Percentiles rank a stretch among this genome's conserved stretches.
Conservation (phyloP, 2,888 invertebrate species). For the Hydroisotoma schaefferi region DNA sequence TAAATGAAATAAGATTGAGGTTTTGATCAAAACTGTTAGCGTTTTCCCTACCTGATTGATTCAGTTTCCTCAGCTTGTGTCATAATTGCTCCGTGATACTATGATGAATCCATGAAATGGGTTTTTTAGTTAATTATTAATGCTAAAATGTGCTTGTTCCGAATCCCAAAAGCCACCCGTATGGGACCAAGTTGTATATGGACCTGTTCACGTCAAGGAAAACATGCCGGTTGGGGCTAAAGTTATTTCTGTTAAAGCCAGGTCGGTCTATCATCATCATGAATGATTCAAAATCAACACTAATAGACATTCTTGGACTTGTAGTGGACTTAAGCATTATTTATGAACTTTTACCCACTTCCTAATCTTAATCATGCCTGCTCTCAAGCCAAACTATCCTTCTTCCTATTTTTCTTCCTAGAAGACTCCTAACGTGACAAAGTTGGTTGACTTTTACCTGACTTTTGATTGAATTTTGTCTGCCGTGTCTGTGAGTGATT, state of each 20-base stretch:
- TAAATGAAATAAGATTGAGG: too few species aligned
- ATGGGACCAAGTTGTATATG: conserved; percentile 94
- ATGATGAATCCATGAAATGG: too few species aligned
- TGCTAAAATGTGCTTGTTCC: conserved; percentile 5
- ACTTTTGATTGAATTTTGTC: conserved; percentile 9
- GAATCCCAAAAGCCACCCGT: conserved; percentile 59
- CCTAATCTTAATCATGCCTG: too few species aligned
- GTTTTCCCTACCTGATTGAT: too few species aligned
- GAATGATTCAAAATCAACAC: neutral
- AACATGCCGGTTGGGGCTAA: conserved; percentile 96
- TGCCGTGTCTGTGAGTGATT: conserved; percentile 25
- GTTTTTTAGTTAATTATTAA: too few species aligned
- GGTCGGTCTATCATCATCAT: conserved; percentile 65
- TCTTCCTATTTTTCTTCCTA: too few species aligned
- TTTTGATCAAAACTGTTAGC: too few species aligned
- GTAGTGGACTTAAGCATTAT: neutral
- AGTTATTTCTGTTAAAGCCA: conserved; percentile 97
- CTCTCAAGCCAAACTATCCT: too few species aligned
- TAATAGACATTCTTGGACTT: neutral
- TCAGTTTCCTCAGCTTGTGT: too few species aligned
- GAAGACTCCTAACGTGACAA: too few species aligned
- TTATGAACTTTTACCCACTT: neutral
- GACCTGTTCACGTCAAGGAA: conserved; percentile 95
- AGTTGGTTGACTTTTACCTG: neutral
- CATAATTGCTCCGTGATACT: too few species aligned